Evolutionary conservation across 2,113 vertebrate species (phyloP).

Genomic region (Malurus melanocephalus): DNA sequence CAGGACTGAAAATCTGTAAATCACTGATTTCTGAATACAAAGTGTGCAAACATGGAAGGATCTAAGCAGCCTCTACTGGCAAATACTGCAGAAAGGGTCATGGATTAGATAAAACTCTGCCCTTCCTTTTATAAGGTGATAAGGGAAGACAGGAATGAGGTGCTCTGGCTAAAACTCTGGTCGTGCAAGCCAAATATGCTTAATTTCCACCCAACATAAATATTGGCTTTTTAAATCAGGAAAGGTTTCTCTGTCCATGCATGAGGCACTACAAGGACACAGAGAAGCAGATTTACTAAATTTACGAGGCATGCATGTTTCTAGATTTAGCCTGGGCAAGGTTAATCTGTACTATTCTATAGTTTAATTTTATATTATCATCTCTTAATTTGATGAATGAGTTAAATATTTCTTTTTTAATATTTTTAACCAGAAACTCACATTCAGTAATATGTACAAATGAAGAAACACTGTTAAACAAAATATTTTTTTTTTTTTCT

Average conservation of each 20-base stretch:
- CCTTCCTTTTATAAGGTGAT: background rate
- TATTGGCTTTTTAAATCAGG: background rate
- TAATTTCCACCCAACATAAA: background rate
- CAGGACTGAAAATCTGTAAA: background rate
- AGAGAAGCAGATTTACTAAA: background rate
- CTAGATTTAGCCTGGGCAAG: background rate
- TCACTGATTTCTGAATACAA: background rate
- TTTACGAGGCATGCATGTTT: background rate
- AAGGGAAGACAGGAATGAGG: background rate
- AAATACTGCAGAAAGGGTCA: background rate
- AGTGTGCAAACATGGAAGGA: background rate
- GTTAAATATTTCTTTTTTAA: background rate
- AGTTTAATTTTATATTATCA: background rate
- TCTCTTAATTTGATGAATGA: conserved; percentile 3
- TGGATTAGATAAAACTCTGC: background rate
- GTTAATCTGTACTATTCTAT: background rate
- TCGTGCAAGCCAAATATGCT: background rate
- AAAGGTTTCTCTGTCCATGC: background rate
- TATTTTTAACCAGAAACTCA: background rate
- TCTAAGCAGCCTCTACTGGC: background rate
- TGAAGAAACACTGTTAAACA: background rate
- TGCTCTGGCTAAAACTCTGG: background rate
- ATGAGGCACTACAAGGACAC: background rate
- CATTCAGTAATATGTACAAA: background rate
- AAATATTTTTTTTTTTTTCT: background rate